phyloP scores from a whole-genome alignment of 2,797 vertebrate species.

The Heliangelus exortis region DNA sequence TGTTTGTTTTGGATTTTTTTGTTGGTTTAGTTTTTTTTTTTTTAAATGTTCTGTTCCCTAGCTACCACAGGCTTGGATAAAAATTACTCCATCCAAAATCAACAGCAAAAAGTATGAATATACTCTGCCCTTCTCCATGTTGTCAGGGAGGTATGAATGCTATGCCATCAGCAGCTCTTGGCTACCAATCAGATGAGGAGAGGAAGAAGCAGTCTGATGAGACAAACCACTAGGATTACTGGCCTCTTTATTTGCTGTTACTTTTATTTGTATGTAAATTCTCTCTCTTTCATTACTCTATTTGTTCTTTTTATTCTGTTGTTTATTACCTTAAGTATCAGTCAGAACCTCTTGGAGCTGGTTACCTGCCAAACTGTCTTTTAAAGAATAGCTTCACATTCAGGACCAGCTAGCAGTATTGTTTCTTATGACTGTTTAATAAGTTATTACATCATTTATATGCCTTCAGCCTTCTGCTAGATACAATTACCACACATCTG shows the following conservation, averaged over 20 bases:
- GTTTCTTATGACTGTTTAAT: background rate
- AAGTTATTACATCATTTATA: background rate
- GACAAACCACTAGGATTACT: background rate
- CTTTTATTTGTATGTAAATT: conserved; percentile 16
- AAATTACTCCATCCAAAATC: background rate
- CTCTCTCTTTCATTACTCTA: background rate
- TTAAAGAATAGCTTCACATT: background rate
- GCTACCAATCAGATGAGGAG: background rate
- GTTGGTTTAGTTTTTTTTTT: background rate
- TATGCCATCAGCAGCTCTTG: background rate
- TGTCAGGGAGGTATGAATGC: background rate
- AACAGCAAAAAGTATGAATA: background rate
- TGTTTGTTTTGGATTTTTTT: too few relatives aligned
- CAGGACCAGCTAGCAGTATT: background rate
- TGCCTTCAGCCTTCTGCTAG: background rate
- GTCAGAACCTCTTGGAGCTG: background rate
- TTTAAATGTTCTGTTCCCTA: background rate
- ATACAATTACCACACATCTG: background rate
- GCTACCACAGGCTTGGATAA: background rate
- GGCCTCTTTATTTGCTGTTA: background rate
- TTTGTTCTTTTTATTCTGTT: conserved; percentile 11
- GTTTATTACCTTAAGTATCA: background rate
- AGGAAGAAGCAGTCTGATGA: background rate
- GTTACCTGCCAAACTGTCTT: background rate
- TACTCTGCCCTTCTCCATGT: background rate